Evolutionary conservation across 2,113 vertebrate species (phyloP).

Genomic region (Ictidomys tridecemlineatus): DNA sequence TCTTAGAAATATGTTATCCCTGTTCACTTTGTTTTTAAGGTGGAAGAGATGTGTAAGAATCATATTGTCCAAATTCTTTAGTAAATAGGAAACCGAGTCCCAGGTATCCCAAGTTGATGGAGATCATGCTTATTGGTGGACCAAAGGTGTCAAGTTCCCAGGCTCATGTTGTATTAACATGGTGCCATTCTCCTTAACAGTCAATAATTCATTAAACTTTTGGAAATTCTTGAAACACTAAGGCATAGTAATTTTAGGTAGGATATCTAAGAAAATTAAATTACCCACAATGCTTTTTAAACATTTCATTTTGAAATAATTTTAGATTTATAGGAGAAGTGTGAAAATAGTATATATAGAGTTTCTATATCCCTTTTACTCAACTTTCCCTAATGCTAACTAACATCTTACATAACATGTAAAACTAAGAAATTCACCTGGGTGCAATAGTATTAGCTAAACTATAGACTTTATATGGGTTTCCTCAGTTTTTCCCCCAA

Average conservation of each 20-base stretch:
- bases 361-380: neutral
- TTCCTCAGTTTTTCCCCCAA: neutral
- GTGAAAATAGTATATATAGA: neutral
- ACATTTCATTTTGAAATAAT: neutral
- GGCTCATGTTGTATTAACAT: neutral
- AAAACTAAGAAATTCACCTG: neutral
- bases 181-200: neutral
- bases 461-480: neutral
- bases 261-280: slow-evolving; percentile 4
- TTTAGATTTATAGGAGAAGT: slow-evolving; percentile 15
- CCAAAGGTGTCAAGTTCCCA: neutral
- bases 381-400: neutral
- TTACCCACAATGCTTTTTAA: neutral
- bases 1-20: neutral
- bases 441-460: neutral
- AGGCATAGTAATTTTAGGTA: neutral
- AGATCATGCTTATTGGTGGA: neutral
- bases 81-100: neutral
- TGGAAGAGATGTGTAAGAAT: neutral
- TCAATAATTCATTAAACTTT: neutral
- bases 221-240: neutral
- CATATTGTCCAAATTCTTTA: neutral
- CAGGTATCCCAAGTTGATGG: neutral
- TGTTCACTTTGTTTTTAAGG: neutral
- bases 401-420: neutral